These are phyloP conservation scores for Blastobasis adustella DNA, from an alignment of 2,888 invertebrate species.

Conservation along the genomic window DNA sequence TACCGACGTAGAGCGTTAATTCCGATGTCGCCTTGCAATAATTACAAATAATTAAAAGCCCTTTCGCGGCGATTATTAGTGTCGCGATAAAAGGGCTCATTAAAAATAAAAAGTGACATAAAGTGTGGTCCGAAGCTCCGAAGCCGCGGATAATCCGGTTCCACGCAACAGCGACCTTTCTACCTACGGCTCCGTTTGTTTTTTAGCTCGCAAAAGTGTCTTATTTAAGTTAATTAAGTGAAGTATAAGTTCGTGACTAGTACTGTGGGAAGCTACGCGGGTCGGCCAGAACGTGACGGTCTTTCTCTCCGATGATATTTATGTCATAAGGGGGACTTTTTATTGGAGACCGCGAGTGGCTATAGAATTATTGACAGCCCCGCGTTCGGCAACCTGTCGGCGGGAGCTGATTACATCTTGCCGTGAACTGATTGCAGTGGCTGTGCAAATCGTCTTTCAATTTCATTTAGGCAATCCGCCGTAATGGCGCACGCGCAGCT, in stretches of 20 bases:
- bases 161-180: constrained; percentile 50
- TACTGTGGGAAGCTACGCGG: constrained; percentile 43
- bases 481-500: too few relatives aligned
- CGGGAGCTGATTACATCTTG: constrained; percentile 1
- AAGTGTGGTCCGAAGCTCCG: constrained; percentile 48
- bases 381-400: constrained; percentile 2
- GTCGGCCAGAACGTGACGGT: constrained; percentile 45
- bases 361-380: constrained; percentile 3
- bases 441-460: neutral
- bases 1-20: neutral
- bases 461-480: neutral
- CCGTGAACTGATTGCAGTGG: constrained; percentile 1
- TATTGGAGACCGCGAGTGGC: neutral
- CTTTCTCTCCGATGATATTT: constrained; percentile 20
- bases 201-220: constrained; percentile 66
- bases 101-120: constrained; percentile 60
- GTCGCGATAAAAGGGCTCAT: constrained; percentile 45
- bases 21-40: constrained; percentile 15
- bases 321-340: constrained; percentile 23
- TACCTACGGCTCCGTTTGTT: constrained; percentile 40
- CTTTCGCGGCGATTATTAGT: constrained; percentile 33
- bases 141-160: constrained; percentile 44
- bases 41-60: constrained; percentile 26
- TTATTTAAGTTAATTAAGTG: constrained; percentile 74
- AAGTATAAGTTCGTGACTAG: constrained; percentile 74